Conservation (phyloP, 2,888 invertebrate genomes). For the Chydorus sphaericus region DNA sequence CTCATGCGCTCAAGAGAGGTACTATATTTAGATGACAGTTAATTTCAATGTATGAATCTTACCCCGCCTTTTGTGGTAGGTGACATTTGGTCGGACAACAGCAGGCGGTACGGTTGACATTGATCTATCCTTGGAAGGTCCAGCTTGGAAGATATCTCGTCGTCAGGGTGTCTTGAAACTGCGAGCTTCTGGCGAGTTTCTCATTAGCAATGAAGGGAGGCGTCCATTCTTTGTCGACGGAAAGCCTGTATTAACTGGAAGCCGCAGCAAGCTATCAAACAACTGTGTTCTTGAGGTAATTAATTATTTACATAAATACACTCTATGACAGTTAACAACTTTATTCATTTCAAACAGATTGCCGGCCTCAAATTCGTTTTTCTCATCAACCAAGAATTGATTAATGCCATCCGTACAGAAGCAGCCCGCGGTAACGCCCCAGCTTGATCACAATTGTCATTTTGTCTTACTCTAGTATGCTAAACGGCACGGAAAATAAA, state of each 20-base stretch:
- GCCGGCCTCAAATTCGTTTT: slow-evolving; percentile 84
- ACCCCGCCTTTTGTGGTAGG: slow-evolving; percentile 37
- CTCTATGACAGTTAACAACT: background rate
- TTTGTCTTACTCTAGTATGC: background rate
- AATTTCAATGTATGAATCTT: slow-evolving; percentile 10
- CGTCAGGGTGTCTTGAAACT: slow-evolving; percentile 81
- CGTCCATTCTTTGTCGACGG: slow-evolving; percentile 89
- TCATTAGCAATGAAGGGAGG: slow-evolving; percentile 87
- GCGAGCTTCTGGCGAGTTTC: slow-evolving; percentile 86
- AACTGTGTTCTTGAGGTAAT: slow-evolving; percentile 83
- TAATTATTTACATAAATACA: background rate
- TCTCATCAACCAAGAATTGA: slow-evolving; percentile 79
- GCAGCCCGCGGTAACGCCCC: slow-evolving; percentile 53
- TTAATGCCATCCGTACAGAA: slow-evolving; percentile 76
- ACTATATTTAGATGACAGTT: background rate
- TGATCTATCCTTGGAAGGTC: slow-evolving; percentile 83
- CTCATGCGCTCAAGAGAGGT: slow-evolving; percentile 41
- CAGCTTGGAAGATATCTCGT: slow-evolving; percentile 82
- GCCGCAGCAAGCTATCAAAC: slow-evolving; percentile 77
- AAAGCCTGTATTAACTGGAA: slow-evolving; percentile 69
- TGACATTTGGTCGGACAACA: slow-evolving; percentile 79
- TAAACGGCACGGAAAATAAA: too few species aligned
- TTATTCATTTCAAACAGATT: slow-evolving; percentile 41
- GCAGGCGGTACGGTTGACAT: slow-evolving; percentile 83
- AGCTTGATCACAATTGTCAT: background rate